phyloP scores from a whole-genome alignment of 2,113 vertebrate genomes.

The Hypomesus transpacificus region DNA sequence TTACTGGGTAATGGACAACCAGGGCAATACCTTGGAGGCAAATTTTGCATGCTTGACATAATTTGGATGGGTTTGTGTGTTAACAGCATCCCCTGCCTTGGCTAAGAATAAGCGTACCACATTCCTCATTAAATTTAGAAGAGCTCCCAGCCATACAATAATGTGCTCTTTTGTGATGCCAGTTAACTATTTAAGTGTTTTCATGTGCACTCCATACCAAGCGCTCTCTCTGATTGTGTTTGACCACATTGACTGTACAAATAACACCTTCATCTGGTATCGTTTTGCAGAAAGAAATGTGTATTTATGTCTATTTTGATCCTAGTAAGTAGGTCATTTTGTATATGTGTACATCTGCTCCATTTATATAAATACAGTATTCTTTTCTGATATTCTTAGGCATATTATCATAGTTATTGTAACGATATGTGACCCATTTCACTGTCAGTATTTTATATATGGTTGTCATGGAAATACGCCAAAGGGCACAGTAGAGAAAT shows the following conservation, averaged over 20 bases:
- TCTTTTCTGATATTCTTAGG: no score
- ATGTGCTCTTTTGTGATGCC: neutral
- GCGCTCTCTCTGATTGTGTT: no score
- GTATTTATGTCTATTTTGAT: no score
- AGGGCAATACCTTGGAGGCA: conserved; percentile 14
- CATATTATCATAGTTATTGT: neutral
- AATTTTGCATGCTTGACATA: conserved; percentile 22
- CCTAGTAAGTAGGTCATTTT: no score
- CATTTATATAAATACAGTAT: no score
- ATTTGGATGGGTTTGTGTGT: conserved; percentile 40
- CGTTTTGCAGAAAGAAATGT: neutral
- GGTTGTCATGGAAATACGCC: conserved; percentile 41
- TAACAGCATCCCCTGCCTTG: conserved; percentile 45
- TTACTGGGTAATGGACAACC: neutral
- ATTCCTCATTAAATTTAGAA: conserved; percentile 56
- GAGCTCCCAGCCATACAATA: conserved; percentile 37
- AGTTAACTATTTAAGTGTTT: neutral
- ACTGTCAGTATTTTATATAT: conserved; percentile 45
- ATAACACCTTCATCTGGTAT: conserved; percentile 46
- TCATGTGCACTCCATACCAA: neutral
- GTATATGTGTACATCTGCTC: no score
- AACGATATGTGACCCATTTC: conserved; percentile 7
- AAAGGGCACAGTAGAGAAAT: conserved; percentile 37
- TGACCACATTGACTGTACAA: neutral
- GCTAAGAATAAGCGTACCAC: conserved; percentile 37